Evolutionary conservation across 2,113 vertebrate species (phyloP), one percentile per base, ranked within the genome.

Genomic region (Cephalopterus ornatus): DNA sequence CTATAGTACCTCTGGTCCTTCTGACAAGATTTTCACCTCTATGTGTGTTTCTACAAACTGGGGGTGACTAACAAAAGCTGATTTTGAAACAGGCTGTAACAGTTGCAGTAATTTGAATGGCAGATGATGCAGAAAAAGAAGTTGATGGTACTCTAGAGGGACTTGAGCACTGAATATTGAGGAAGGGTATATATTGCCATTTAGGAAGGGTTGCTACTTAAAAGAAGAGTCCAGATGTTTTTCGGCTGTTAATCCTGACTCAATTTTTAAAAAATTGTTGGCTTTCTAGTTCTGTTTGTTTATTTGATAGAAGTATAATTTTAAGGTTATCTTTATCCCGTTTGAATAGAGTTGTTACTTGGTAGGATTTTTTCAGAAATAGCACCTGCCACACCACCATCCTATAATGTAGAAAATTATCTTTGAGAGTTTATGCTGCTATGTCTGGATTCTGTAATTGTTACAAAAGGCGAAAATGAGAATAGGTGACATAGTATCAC

Each of bases 311-410:
- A 63, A 20, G 24, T 8, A 79, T 62, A 52, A 47, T 52, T 79
- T 79, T 52, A 56, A 71, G 14, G 1, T 56, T 63, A 22, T 55
- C 5, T 26, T 62, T 56, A 56, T 37, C 39, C 12, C 73, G 12
- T 70, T 79, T 77, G 20, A 78, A 71, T 30, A 62, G 22, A 81
- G 47, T 27, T 85, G 9, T 47, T 68, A 27, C 8, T 59, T 63
- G 28, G 41, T 42, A 80, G 28, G 9, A 24, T 21, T 75, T 46
- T 81, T 71, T 79, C 35, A 72, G 50, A 9, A 49, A 80, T 37
- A 18, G 9, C 23, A 61, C 58, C 23, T 4, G 7, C 21, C 23
- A 35, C 2, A 2, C 1, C 12, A 32, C 1, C 32, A 8, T 33
- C 8, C 5, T 32, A n/a, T 67, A 27, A 47, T 82, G 80, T 55